Evolutionary conservation across 2,888 invertebrate species (phyloP), one percentile per base, ranked within the genome.

Genomic region (Spodoptera picta): DNA sequence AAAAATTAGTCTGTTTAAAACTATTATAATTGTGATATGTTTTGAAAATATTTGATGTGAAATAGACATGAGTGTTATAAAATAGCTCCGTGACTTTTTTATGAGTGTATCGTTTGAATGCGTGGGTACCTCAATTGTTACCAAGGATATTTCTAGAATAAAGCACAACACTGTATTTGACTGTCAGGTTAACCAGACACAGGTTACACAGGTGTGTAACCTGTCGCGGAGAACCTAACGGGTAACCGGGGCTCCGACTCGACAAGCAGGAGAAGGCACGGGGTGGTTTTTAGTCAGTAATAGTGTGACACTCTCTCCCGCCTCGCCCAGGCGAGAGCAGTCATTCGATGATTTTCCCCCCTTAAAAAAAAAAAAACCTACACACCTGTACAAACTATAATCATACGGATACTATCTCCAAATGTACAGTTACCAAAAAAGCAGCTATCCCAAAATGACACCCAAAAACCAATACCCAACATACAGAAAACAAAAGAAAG

Each of bases 1-100:
- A 74, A 79, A 68, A 65, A 65, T 77, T 77, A 63, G 75, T 60
- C 75, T 68, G 59, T 77, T 74, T 79, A 54, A 77, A 64, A 56
- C 65, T 49, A 65, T 66, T 65, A 73, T 57, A 73, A 64, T 47
- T 51, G 60, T 55, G 42, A 49, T 49, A 57, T 77, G 73, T 77
- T 79, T 73, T 78, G 63, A 57, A 73, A 77, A 79, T 67, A 73
- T 49, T 64, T 60, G 41, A 75, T 57, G 56, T 46, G 45, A 60
- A 62, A 62, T 48, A 60, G 56, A 54, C 50, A 69, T 64, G 23
- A 14, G 54, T 69, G 43, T 68, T 70, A 64, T 46, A 44, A 64
- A 64, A 69, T 60, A 54, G 50, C 57, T 69, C 69, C 11, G 47
- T 57, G 41, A 69, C 53, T 31, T 36, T 74, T 74, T 74, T 59